Percentiles rank a stretch among this genome's conserved stretches.
Evolutionary conservation across 2,797 vertebrate species (phyloP).

Genomic region (Sebastes kiyomatsui): DNA sequence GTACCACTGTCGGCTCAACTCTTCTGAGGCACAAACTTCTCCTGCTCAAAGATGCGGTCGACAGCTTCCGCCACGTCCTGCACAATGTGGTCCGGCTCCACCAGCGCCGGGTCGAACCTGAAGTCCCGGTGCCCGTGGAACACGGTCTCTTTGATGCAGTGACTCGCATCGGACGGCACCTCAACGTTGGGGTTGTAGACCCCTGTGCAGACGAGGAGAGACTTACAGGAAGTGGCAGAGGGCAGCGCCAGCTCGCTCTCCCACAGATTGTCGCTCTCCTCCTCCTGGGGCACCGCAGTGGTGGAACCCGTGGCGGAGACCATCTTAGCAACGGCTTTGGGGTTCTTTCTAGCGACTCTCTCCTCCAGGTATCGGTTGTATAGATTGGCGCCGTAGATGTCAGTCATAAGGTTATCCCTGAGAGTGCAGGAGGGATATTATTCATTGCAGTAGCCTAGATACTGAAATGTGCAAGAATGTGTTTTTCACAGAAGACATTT

Average conservation of each 20-base stretch:
- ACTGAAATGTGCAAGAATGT: background rate
- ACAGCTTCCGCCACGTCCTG: constrained; percentile 89
- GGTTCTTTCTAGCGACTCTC: constrained; percentile 63
- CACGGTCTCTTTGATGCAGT: constrained; percentile 78
- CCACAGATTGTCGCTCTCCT: constrained; percentile 77
- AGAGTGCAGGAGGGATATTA: background rate
- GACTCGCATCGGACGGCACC: constrained; percentile 73
- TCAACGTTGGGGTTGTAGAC: constrained; percentile 86
- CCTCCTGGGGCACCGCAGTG: constrained; percentile 70
- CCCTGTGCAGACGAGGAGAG: constrained; percentile 91
- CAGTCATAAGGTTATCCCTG: constrained; percentile 95
- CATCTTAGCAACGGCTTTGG: constrained; percentile 76
- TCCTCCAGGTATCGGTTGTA: constrained; percentile 91
- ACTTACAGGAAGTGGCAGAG: constrained; percentile 87
- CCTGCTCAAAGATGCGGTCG: constrained; percentile 88
- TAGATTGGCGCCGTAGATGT: constrained; percentile 93
- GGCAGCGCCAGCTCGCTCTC: constrained; percentile 83
- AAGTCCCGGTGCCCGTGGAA: constrained; percentile 95
- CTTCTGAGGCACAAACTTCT: constrained; percentile 83
- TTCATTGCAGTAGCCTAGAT: background rate
- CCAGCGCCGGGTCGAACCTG: constrained; percentile 85
- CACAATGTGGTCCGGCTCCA: constrained; percentile 86
- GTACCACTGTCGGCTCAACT: background rate
- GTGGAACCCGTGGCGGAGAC: constrained; percentile 69
- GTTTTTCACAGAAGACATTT: background rate